These are phyloP conservation scores for Cantharis nigra DNA, from an alignment of 2,888 invertebrate genomes.

Conservation along the genomic window DNA sequence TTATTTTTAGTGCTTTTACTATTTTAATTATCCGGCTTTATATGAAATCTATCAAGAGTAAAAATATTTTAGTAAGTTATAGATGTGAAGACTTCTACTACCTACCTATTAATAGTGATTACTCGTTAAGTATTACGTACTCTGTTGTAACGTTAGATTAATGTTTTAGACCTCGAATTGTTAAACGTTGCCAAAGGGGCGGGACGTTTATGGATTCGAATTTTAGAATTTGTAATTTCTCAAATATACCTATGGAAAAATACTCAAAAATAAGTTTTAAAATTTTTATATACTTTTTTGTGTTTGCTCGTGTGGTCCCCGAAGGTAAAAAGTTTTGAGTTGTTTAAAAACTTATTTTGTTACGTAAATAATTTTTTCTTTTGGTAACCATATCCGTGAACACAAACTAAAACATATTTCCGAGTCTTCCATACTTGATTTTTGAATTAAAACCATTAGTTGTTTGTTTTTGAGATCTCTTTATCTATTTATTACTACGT, in stretches of 20 bases:
- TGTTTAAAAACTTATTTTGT: neutral
- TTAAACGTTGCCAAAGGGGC: neutral
- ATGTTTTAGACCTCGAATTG: neutral
- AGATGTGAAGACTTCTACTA: slow-evolving; percentile 33
- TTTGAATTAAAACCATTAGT: neutral
- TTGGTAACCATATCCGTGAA: neutral
- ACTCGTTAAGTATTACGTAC: slow-evolving; percentile 23
- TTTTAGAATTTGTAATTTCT: slow-evolving; percentile 26
- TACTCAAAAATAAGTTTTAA: slow-evolving; percentile 14
- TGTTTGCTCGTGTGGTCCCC: neutral
- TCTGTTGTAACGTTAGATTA: slow-evolving; percentile 17
- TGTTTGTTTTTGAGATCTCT: neutral
- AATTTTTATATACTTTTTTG: slow-evolving; percentile 4
- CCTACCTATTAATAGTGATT: slow-evolving; percentile 30
- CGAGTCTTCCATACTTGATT: slow-evolving; percentile 22
- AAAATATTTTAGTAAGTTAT: slow-evolving; percentile 24
- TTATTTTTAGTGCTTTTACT: neutral
- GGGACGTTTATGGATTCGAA: neutral
- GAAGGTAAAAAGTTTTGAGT: neutral
- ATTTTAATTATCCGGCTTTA: slow-evolving; percentile 2
- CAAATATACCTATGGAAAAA: slow-evolving; percentile 16
- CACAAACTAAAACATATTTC: slow-evolving; percentile 5
- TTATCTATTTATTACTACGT: slow-evolving; percentile 8
- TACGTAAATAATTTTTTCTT: neutral
- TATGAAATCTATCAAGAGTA: slow-evolving; percentile 25